Percentiles rank a stretch among this genome's conserved stretches.
phyloP scores from a whole-genome alignment of 2,797 vertebrate species.

The Triplophysa bombifrons region DNA sequence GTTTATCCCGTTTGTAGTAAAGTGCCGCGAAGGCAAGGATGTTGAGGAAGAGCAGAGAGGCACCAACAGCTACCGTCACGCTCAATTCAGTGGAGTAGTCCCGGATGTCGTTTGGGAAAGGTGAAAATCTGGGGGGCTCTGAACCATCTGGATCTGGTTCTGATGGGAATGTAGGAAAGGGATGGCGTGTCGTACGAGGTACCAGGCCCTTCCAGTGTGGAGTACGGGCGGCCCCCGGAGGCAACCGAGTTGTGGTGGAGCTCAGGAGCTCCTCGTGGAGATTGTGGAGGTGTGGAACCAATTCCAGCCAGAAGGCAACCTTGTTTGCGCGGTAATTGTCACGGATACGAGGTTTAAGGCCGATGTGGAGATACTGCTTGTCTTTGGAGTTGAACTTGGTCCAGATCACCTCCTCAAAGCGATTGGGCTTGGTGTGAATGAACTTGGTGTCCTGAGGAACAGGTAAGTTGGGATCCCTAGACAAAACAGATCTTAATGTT shows the following conservation, averaged over 20 bases:
- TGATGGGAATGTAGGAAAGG: constrained; percentile 79
- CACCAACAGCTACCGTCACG: constrained; percentile 90
- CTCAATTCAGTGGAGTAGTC: constrained; percentile 93
- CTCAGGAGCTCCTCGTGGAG: constrained; percentile 80
- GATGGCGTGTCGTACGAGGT: constrained; percentile 79
- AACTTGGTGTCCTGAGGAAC: constrained; percentile 96
- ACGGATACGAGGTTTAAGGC: constrained; percentile 88
- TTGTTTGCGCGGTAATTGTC: constrained; percentile 96
- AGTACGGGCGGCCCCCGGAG: constrained; percentile 70
- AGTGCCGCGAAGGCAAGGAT: constrained; percentile 92
- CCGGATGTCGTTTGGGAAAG: constrained; percentile 84
- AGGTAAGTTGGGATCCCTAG: constrained; percentile 89
- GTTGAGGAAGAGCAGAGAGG: constrained; percentile 93
- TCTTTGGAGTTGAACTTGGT: constrained; percentile 95
- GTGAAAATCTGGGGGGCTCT: constrained; percentile 72
- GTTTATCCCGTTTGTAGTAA: constrained; percentile 92
- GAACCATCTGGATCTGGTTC: constrained; percentile 75
- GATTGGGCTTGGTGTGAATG: constrained; percentile 95
- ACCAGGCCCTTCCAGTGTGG: constrained; percentile 62
- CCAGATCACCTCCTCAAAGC: constrained; percentile 96
- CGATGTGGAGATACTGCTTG: constrained; percentile 94
- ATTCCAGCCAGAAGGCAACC: constrained; percentile 93
- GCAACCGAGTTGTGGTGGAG: constrained; percentile 82
- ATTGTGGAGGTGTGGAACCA: constrained; percentile 91
- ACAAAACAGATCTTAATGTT: background rate